Percentiles rank a stretch among this genome's conserved stretches.
phyloP scores from a whole-genome alignment of 2,797 vertebrate genomes.

The Moxostoma hubbsi region DNA sequence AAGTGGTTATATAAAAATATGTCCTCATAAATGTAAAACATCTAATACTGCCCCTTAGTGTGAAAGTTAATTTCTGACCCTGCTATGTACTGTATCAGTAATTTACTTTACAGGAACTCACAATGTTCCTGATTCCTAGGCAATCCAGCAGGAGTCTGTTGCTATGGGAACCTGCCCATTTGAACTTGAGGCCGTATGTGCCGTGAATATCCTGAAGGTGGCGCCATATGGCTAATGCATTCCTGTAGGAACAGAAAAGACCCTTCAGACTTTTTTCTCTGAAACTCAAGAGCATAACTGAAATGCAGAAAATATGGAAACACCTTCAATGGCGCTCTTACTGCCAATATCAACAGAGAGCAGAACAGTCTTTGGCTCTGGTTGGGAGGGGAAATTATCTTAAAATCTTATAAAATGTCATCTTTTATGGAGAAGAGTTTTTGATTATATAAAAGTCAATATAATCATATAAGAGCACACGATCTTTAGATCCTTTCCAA shows the following conservation, averaged over 20 bases:
- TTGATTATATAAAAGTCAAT: no score
- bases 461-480: no score
- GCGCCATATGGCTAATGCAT: slow-evolving; percentile 78
- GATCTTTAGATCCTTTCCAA: no score
- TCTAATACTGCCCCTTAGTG: no score
- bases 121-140: slow-evolving; percentile 90
- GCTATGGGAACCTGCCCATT: slow-evolving; percentile 93
- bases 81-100: no score
- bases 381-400: no score
- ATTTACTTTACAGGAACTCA: slow-evolving; percentile 72
- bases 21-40: no score
- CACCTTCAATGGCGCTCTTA: neutral
- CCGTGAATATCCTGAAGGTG: slow-evolving; percentile 86
- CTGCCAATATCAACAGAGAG: neutral
- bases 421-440: no score
- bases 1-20: no score
- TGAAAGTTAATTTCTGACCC: no score
- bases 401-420: no score
- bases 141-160: slow-evolving; percentile 91
- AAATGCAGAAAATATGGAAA: neutral
- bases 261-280: neutral
- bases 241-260: slow-evolving; percentile 67
- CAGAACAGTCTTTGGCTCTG: neutral
- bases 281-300: neutral
- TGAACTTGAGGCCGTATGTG: slow-evolving; percentile 88